These are phyloP conservation scores for Acronicta aceris DNA, from an alignment of 2,888 invertebrate species.

Conservation along the genomic window DNA sequence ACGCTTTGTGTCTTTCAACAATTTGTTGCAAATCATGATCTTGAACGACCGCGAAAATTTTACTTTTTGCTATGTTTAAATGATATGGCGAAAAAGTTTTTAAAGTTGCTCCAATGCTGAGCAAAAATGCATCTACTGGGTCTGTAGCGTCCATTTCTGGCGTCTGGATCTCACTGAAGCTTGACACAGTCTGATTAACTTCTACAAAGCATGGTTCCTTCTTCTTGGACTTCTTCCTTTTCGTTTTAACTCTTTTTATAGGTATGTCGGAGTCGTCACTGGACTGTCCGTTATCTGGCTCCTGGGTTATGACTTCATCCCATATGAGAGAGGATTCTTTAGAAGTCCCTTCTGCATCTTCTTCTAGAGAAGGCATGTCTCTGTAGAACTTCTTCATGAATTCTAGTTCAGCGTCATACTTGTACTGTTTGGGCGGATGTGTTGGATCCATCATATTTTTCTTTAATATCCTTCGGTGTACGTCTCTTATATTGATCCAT, in stretches of 20 bases:
- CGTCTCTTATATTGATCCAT: slow-evolving; percentile 85
- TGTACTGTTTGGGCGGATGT: slow-evolving; percentile 69
- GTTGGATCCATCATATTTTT: slow-evolving; percentile 61
- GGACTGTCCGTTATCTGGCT: slow-evolving; percentile 14
- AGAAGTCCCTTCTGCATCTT: slow-evolving; percentile 49
- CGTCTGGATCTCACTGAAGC: slow-evolving; percentile 57
- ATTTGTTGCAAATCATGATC: slow-evolving; percentile 85
- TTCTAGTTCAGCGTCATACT: slow-evolving; percentile 76
- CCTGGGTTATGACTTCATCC: slow-evolving; percentile 24
- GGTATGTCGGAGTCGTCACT: slow-evolving; percentile 66
- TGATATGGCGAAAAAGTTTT: slow-evolving; percentile 83
- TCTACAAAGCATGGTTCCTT: slow-evolving; percentile 37
- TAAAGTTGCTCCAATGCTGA: slow-evolving; percentile 81
- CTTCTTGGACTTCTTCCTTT: slow-evolving; percentile 44
- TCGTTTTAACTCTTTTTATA: slow-evolving; percentile 42
- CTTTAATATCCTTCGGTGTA: slow-evolving; percentile 77
- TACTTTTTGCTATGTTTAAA: slow-evolving; percentile 82
- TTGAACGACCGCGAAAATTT: slow-evolving; percentile 84
- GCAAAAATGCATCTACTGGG: slow-evolving; percentile 80
- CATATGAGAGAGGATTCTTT: slow-evolving; percentile 27
- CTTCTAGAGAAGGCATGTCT: slow-evolving; percentile 67
- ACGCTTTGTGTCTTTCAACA: slow-evolving; percentile 69
- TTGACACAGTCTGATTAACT: slow-evolving; percentile 57
- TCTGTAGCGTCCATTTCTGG: slow-evolving; percentile 74
- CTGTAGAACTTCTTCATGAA: slow-evolving; percentile 80